Base-by-base conservation (phyloP, 2,797 vertebrate genomes). In the Acanthurus lineatus region DNA sequence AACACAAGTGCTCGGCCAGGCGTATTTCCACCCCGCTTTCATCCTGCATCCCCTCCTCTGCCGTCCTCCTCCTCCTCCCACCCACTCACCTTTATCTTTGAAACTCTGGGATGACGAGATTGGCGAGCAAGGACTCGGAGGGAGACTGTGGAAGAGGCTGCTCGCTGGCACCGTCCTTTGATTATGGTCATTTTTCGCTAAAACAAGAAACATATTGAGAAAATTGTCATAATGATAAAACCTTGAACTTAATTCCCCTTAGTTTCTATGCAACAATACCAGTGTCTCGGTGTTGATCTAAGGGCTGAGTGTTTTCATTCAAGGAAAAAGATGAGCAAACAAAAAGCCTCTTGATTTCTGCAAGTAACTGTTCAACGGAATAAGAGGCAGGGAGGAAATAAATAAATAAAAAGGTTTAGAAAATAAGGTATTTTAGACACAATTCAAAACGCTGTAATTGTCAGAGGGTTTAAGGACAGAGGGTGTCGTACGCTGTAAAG, bases 81-180 rank as follows among this genome's bases (percentile, higher is more conserved):
- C 77, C 52, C 69, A 82, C 86, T 87, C 88, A 93, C 88, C 85
- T 92, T 90, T 86, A 81, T 88, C 88, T 92, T 84, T 91, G 88
- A 92, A 92, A 83, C 84, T 66, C 76, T 22, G 83, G 81, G 84
- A 86, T 85, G 85, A 76, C 47, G 78, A 79, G 90, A 86, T 69
- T 69, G 82, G 85, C 77, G 85, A 74, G 75, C 54, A 58, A 88
- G 73, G 77, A 73, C 48, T 65, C 28, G 16, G 45, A 60, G 69
- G 61, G 79, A 79, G 79, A 40, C 17, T 3, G 10, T 64, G 68
- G 67, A 17, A 75, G 71, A 79, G 78, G 79, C 76, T 22, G 44
- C 60, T 69, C 15, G 48, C 79, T 62, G 76, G 63, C 62, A 53
- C 68, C 78, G 17, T 67, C 81, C 76, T 82, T 78, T 64, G 76